A percentile compares a stretch with the other conserved stretches of the same genome.
Evolutionary conservation across 2,113 vertebrate species (phyloP).

Genomic region (Pygoscelis antarcticus): DNA sequence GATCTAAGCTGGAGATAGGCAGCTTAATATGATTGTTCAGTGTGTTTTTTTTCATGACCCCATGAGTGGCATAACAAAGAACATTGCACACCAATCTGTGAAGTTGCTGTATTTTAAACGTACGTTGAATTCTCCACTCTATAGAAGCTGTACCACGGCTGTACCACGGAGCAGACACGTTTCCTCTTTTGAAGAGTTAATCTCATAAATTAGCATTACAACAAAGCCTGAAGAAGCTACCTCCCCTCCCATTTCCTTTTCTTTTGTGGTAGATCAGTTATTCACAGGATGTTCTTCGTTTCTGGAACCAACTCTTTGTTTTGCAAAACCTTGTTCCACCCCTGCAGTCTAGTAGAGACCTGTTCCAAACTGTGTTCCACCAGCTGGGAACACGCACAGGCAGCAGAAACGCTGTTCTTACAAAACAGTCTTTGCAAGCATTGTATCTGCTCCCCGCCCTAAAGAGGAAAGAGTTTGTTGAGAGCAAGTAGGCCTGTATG

Average conservation of each 20-base stretch:
- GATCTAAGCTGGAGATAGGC: background rate
- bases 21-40: background rate
- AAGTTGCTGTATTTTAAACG: background rate
- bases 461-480: background rate
- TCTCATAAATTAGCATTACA: background rate
- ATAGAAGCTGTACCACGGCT: background rate
- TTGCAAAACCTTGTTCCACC: conserved; percentile 18
- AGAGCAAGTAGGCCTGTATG: background rate
- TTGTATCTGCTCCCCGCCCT: background rate
- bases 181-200: background rate
- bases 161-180: background rate
- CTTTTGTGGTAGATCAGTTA: background rate
- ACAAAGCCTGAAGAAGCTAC: background rate
- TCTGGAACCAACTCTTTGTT: conserved; percentile 36
- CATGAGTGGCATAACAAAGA: background rate
- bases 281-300: background rate
- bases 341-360: conserved; percentile 31
- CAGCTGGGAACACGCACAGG: background rate
- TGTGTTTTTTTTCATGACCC: background rate
- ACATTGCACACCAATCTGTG: background rate
- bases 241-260: background rate
- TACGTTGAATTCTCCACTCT: background rate
- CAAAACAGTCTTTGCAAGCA: conserved; percentile 24
- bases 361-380: conserved; percentile 12
- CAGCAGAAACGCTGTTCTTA: conserved; percentile 28